Conservation (phyloP, 2,888 invertebrate genomes). For the Strigamia transsilvanica region DNA sequence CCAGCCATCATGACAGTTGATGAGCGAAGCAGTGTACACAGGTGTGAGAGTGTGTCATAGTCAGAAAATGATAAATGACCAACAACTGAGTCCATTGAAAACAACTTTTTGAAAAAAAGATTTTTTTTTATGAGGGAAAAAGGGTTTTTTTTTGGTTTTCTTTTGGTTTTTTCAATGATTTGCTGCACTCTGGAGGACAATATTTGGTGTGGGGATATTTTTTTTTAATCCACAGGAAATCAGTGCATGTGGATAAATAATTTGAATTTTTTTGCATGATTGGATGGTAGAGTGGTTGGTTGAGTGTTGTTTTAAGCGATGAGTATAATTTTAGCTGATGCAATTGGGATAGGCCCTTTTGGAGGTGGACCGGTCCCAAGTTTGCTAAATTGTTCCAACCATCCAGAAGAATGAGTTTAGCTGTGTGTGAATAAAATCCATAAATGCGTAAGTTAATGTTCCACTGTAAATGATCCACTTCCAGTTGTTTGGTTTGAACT, state of each 20-base stretch:
- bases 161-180: neutral
- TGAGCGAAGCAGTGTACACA: neutral
- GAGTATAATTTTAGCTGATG: too few species aligned
- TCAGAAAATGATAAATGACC: neutral
- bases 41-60: conserved; percentile 20
- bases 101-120: neutral
- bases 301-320: too few species aligned
- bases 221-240: neutral
- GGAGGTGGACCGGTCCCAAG: too few species aligned
- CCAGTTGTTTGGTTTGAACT: too few species aligned
- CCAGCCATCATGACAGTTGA: neutral
- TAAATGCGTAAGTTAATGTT: too few species aligned
- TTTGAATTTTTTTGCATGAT: neutral
- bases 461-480: too few species aligned
- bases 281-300: too few species aligned
- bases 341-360: too few species aligned
- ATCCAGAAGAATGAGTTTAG: too few species aligned
- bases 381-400: too few species aligned
- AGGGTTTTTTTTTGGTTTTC: neutral
- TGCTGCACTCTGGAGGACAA: conserved; percentile 6
- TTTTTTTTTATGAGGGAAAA: neutral
- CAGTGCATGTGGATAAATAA: conserved; percentile 26
- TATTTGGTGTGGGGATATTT: neutral
- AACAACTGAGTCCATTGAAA: neutral
- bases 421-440: too few species aligned